Evolutionary conservation across 2,113 vertebrate species (phyloP).

Genomic region (Xenus cinereus): DNA sequence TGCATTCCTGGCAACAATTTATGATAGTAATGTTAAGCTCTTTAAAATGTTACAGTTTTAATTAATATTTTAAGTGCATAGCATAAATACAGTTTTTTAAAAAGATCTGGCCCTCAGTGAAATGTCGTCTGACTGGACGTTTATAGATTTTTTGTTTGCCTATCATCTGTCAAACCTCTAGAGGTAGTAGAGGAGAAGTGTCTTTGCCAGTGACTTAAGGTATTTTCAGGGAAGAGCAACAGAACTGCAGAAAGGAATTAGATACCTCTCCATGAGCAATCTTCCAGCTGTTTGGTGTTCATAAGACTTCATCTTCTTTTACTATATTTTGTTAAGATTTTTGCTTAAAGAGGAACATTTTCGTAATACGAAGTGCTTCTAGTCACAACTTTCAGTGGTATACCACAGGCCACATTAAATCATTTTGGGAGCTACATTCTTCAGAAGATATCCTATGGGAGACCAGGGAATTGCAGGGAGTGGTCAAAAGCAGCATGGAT

Average conservation of each 20-base stretch:
- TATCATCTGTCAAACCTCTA: background rate
- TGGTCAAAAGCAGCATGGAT: background rate
- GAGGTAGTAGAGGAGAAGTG: accelerated
- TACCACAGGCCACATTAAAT: background rate
- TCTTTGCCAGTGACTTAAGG: background rate
- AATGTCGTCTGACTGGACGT: background rate
- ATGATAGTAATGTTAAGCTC: background rate
- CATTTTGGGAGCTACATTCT: background rate
- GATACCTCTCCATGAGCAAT: background rate
- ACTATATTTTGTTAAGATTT: background rate
- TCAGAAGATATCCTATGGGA: background rate
- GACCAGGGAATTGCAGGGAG: background rate
- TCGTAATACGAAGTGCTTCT: background rate
- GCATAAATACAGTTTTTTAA: background rate
- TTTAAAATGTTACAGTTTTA: background rate
- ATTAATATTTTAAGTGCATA: background rate
- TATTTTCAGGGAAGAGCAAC: background rate
- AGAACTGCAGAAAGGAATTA: background rate
- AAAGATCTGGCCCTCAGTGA: background rate
- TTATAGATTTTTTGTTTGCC: background rate
- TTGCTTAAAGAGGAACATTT: background rate
- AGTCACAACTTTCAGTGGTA: background rate
- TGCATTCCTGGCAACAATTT: background rate
- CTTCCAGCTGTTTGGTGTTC: background rate
- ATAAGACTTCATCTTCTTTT: background rate